Base-by-base conservation (phyloP, 2,113 vertebrate genomes). In the Scalopus aquaticus region DNA sequence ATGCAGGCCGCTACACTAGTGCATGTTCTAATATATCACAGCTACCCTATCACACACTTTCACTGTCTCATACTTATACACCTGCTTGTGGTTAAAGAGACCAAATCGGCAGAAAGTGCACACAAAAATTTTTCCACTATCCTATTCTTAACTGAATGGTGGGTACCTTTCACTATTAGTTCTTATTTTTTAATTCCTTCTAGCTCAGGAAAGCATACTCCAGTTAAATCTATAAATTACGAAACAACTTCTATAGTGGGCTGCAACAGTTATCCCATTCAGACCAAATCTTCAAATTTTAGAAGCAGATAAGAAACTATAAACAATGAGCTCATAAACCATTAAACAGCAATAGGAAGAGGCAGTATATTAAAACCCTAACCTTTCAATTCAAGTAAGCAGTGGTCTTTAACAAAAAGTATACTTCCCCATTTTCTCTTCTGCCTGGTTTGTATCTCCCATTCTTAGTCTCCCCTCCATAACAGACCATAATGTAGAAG, bases 211-310 rank as follows among this genome's bases (percentile, higher is more conserved):
- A 49, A 87, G 22, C 65, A 64, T 73, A 22, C 28, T 58, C 78
- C 22, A 60, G 26, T 93, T 49, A 84, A 78, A 17, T 69, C 46
- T 84, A 58, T 35, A 74, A 88, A 84, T 69, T 35, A 65, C n/a
- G 67, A 90, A 78, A 44, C 26, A 82, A 82, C 7, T 60, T 88
- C n/a, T 74, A n/a, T 28, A 85, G 10, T 73, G 32, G 46, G 20
- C 35, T 84, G 8, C 82, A 88, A 91, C 2, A 9, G 69, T 39
- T 65, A 78, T 15, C 56, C 39, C 30, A 12, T 32, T 11, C 35
- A 85, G 26, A 65, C 16, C 16, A 72, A 95, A 67, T 88, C 46
- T 88, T 95, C 58, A 39, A n/a, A 69, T 95, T 81, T 96, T 78
- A 95, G n/a, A 56, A 89, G 30, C 35, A 84, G 28, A 77, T 77